Percentiles rank a stretch among this genome's conserved stretches.
phyloP scores from a whole-genome alignment of 2,797 vertebrate species.

The Sebastes oblongus region DNA sequence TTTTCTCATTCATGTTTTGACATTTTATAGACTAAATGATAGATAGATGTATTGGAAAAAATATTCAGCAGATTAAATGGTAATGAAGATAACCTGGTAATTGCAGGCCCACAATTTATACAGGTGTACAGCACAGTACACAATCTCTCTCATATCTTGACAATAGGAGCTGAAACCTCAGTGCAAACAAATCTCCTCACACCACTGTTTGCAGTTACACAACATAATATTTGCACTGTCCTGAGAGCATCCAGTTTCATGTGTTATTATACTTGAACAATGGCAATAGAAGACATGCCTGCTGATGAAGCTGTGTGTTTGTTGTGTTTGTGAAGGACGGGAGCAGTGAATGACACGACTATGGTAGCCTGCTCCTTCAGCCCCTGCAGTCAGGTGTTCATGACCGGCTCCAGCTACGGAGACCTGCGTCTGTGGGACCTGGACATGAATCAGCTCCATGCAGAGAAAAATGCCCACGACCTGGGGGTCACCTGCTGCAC shows the following conservation, averaged over 20 bases:
- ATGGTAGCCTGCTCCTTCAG: slow-evolving; percentile 93
- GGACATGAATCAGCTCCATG: slow-evolving; percentile 86
- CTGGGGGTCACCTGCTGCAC: slow-evolving; percentile 93
- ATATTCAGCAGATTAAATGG: background rate
- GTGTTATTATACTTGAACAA: background rate
- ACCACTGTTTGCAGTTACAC: background rate
- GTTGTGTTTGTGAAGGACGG: slow-evolving; percentile 78
- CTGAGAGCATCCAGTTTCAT: background rate
- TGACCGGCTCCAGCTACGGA: slow-evolving; percentile 93
- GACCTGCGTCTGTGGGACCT: slow-evolving; percentile 93
- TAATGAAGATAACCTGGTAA: background rate
- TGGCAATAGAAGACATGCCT: background rate
- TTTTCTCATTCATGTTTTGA: background rate
- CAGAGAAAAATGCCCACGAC: slow-evolving; percentile 92
- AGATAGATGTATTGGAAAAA: background rate
- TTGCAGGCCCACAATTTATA: background rate
- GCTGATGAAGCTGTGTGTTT: slow-evolving; percentile 12
- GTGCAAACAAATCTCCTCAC: background rate
- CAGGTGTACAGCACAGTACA: background rate
- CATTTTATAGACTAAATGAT: background rate
- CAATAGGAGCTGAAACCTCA: background rate
- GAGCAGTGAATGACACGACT: slow-evolving; percentile 86
- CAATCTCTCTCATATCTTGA: background rate
- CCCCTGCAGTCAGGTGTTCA: slow-evolving; percentile 87
- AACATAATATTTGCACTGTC: background rate